Evolutionary conservation across 1,140 invertebrate genomes (phyloP), one percentile per base, ranked within the genome.

Genomic region (Acarapis woodi): DNA sequence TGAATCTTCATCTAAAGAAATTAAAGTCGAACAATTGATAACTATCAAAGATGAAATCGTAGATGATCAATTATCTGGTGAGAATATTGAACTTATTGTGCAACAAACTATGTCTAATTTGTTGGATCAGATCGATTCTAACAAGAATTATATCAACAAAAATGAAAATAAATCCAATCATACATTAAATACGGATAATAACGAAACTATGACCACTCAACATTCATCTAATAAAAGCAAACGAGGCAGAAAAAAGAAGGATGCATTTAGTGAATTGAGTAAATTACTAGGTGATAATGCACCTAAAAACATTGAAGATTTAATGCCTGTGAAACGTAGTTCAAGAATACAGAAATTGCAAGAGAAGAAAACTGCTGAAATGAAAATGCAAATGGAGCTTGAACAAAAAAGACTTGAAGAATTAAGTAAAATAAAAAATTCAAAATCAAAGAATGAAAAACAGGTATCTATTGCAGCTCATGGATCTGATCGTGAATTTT

Each of bases 281-380:
- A 37, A 22, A n/a, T n/a, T n/a, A n/a, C n/a, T n/a, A n/a, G 16
- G 20, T 3, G 37, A 39, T 34, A 32, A 39, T 14, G 10, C 34
- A 3, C 24, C 19, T 16, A 25, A 41, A 16, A 21, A 40, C 15
- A 30, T 40, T 32, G 24, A 40, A 19, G 14, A 38, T 37, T n/a
- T n/a, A n/a, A n/a, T n/a, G n/a, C 35, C 22, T 20, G 31, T 30
- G 32, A 45, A 49, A 64, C 67, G 46, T 62, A 64, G n/a, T 62
- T 64, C 34, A 62, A 66, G 46, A 68, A 71, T 52, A 32, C 42
- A 43, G 39, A 37, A 40, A n/a, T 33, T 41, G 18, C 47, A 46
- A 36, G 47, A 51, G 48, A 48, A 47, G 36, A 45, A 46, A 32
- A 36, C 41, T 28, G 31, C 40, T 6, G 45, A 48, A 19, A 18